Evolutionary conservation across 2,888 invertebrate species (phyloP).

Genomic region (Caenorhabditis sp.): DNA sequence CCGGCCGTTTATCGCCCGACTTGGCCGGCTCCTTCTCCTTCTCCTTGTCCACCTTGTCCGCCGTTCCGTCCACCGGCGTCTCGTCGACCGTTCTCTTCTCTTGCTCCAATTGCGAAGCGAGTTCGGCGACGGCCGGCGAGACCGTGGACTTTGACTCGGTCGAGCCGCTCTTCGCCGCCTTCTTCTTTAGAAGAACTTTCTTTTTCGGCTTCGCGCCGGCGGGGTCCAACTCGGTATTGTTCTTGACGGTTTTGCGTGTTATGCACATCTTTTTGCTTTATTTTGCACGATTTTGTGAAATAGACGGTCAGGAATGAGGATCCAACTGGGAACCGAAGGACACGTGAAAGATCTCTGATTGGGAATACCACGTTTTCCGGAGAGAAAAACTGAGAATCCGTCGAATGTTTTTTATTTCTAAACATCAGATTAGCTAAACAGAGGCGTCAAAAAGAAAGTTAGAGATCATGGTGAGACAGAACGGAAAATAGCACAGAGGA

Average conservation of each 20-base stretch:
- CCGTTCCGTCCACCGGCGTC: not conserved
- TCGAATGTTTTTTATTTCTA: too few relatives aligned
- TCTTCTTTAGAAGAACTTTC: not conserved
- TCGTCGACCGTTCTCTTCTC: not conserved
- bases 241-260: not conserved
- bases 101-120: not conserved
- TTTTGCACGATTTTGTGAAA: too few relatives aligned
- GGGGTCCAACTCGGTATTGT: not conserved
- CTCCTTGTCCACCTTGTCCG: not conserved
- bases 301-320: too few relatives aligned
- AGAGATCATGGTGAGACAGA: too few relatives aligned
- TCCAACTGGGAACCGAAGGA: too few relatives aligned
- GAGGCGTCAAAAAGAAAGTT: too few relatives aligned
- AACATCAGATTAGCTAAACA: too few relatives aligned
- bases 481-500: too few relatives aligned
- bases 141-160: not conserved
- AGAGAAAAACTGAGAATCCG: too few relatives aligned
- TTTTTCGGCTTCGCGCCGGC: not conserved
- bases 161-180: not conserved
- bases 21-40: not conserved
- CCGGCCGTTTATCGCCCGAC: not conserved
- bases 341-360: too few relatives aligned
- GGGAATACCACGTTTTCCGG: too few relatives aligned
- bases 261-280: conserved; percentile 38
- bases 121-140: not conserved